Conservation (phyloP, 2,113 vertebrate genomes). For the Leiothrix lutea region DNA sequence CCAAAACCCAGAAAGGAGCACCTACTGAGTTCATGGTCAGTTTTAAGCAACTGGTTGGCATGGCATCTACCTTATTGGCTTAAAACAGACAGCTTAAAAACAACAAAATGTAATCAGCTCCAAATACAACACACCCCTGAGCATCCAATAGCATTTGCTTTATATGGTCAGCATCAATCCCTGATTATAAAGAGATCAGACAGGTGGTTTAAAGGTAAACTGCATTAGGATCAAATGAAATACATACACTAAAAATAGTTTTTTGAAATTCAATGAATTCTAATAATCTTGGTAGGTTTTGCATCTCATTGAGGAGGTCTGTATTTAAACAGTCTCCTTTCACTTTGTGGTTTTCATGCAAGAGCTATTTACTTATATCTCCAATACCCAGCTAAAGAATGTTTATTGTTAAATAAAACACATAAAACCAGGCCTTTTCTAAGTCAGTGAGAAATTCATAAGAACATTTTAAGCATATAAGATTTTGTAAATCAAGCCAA, state of each 20-base stretch:
- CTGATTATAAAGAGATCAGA: neutral
- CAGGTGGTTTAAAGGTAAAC: conserved; percentile 49
- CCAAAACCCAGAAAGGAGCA: neutral
- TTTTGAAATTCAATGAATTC: neutral
- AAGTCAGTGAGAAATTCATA: neutral
- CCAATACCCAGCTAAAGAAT: neutral
- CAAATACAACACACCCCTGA: neutral
- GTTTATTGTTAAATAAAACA: neutral
- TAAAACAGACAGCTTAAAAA: neutral
- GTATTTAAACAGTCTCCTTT: conserved; percentile 13
- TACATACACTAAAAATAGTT: neutral
- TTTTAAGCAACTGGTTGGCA: neutral
- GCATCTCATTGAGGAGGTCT: neutral
- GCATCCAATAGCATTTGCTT: neutral
- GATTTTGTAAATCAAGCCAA: conserved; percentile 34
- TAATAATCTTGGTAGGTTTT: neutral
- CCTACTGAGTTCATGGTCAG: neutral
- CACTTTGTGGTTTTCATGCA: conserved; percentile 13
- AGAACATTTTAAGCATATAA: conserved; percentile 12
- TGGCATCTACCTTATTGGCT: neutral
- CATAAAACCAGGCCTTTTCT: conserved; percentile 14
- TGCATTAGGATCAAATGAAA: neutral
- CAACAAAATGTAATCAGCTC: neutral
- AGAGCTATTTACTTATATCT: neutral
- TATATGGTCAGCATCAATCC: neutral